phyloP scores from a whole-genome alignment of 2,888 invertebrate genomes.

The Cryptophagus acutangulus region DNA sequence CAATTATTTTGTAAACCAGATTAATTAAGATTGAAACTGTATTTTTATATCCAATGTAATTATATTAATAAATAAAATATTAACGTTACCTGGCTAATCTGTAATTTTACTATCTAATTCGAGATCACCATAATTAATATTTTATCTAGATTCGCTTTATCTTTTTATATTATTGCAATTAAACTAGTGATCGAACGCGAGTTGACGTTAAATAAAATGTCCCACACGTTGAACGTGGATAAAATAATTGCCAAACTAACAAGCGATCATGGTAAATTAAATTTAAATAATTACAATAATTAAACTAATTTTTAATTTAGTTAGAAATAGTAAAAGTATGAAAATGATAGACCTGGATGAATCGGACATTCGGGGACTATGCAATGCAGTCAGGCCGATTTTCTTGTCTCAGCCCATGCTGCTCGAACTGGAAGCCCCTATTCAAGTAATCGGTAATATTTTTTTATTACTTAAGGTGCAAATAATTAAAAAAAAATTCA shows the following conservation, averaged over 20 bases:
- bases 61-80: too few species aligned
- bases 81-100: too few species aligned
- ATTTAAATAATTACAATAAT: neutral
- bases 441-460: slow-evolving; percentile 37
- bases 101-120: too few species aligned
- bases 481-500: slow-evolving; percentile 21
- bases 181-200: too few species aligned
- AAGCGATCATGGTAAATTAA: slow-evolving; percentile 26
- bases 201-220: too few species aligned
- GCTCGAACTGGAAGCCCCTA: slow-evolving; percentile 39
- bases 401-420: slow-evolving; percentile 40
- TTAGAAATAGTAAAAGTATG: slow-evolving; percentile 22
- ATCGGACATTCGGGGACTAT: slow-evolving; percentile 35
- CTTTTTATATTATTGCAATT: too few species aligned
- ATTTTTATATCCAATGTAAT: too few species aligned
- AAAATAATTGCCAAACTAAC: slow-evolving; percentile 30
- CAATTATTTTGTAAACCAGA: too few species aligned
- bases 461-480: slow-evolving; percentile 6
- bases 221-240: slow-evolving; percentile 32
- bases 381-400: slow-evolving; percentile 34
- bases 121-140: too few species aligned
- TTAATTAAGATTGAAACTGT: too few species aligned
- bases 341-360: slow-evolving; percentile 33
- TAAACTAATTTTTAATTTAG: too few species aligned
- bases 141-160: too few species aligned